Conservation (phyloP, 1,140 invertebrate genomes). For the Teleopsis dalmanni region DNA sequence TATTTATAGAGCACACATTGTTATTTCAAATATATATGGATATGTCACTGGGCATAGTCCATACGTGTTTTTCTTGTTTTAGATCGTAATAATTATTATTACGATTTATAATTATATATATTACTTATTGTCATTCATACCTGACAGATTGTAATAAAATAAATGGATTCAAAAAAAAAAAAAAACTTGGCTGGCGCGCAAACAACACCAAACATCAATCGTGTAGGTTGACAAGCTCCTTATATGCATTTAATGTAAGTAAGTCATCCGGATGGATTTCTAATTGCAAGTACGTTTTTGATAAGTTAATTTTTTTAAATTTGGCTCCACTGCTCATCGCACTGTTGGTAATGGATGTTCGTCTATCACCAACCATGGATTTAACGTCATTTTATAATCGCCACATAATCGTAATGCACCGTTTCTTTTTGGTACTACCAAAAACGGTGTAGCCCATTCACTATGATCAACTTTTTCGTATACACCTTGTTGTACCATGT, state of each 20-base stretch:
- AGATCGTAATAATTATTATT: too few relatives aligned
- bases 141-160: too few relatives aligned
- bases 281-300: conserved; percentile 21
- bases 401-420: conserved; percentile 43
- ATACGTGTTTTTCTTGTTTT: too few relatives aligned
- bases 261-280: conserved; percentile 13
- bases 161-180: too few relatives aligned
- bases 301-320: conserved; percentile 20
- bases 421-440: conserved; percentile 45
- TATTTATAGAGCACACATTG: too few relatives aligned
- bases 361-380: conserved; percentile 29
- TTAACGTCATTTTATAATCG: conserved; percentile 43
- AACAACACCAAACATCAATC: too few relatives aligned
- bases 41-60: too few relatives aligned
- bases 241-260: background rate
- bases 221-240: too few relatives aligned
- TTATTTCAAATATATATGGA: too few relatives aligned
- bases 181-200: too few relatives aligned
- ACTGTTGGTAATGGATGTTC: conserved; percentile 44
- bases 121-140: too few relatives aligned
- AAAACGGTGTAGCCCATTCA: conserved; percentile 45
- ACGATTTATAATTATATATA: too few relatives aligned
- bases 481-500: conserved; percentile 23
- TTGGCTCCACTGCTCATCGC: conserved; percentile 14
- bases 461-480: conserved; percentile 17